Evolutionary conservation across 2,797 vertebrate species (phyloP).

Genomic region (Cephalopachus bancanus): DNA sequence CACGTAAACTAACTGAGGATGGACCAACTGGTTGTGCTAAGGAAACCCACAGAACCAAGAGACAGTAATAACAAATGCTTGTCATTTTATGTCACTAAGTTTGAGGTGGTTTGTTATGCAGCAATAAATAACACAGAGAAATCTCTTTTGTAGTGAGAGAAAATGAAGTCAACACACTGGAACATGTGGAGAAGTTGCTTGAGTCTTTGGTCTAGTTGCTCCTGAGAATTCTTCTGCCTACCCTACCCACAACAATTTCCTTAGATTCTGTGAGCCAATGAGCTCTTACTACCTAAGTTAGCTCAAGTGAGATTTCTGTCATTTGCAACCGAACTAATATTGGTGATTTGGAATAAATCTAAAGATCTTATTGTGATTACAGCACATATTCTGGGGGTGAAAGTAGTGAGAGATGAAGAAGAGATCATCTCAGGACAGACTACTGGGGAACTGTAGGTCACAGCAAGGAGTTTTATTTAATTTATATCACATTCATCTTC

Average conservation of each 20-base stretch:
- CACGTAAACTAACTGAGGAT: neutral
- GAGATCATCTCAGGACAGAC: neutral
- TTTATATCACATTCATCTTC: neutral
- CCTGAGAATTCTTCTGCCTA: neutral
- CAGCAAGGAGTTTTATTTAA: neutral
- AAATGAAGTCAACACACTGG: neutral
- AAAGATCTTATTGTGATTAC: neutral
- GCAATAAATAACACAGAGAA: neutral
- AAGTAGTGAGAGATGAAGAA: neutral
- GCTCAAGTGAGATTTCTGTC: neutral
- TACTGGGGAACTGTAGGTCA: neutral
- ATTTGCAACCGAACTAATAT: constrained; percentile 23
- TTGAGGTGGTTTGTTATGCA: neutral
- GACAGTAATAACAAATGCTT: neutral
- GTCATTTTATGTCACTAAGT: neutral
- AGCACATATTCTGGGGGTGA: neutral
- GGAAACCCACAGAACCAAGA: neutral
- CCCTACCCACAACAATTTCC: neutral
- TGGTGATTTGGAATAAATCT: neutral
- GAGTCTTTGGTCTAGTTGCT: neutral
- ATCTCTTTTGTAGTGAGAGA: neutral
- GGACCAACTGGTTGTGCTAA: neutral
- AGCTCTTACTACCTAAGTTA: neutral
- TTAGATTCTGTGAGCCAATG: neutral
- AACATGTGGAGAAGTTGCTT: neutral